Base-by-base conservation (phyloP, 2,888 invertebrate genomes). In the Antheraea yamamai region DNA sequence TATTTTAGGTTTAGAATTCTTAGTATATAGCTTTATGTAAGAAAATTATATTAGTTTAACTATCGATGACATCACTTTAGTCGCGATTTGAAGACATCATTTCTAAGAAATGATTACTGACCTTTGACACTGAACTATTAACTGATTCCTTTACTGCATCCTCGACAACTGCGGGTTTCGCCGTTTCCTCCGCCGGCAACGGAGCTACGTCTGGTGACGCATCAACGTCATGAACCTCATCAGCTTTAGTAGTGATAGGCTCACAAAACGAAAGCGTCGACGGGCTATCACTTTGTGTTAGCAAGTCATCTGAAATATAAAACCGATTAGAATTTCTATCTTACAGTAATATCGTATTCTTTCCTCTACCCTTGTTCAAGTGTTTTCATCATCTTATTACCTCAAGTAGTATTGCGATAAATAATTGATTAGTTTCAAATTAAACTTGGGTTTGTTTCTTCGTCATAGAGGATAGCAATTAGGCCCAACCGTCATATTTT, bases 251-350 rank as follows among this genome's bases (percentile, higher is more conserved):
- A 20, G 16, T 78, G 70, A 80, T 77, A 74, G 75, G 73, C 55
- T 75, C 73, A 52, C 81, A 78, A 26, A 77, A 74, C 23, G 80
- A 78, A 75, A 77, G 79, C 23, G 75, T 76, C 75, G 77, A 52
- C 30, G 80, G 76, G 75, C 82, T 81, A 55, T 76, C 77, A 23
- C 81, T 80, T 77, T 80, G 77, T 52, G 78, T 80, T 51, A 82
- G 81, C 74, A 83, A 76, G 71, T 84, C 85, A 76, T 88, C 91
- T 90, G 85, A 73, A 89, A 90, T 35, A 10, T 30, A 16, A 30
- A 30, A 26, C 30, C 7, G 30, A 30, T 66, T 66, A 66, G 30
- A 14, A 30, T 26, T 66, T 14, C n/a, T n/a, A n/a, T n/a, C n/a
- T n/a, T n/a, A n/a, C n/a, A n/a, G n/a, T n/a, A n/a, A n/a, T n/a